Conservation (phyloP, 2,888 invertebrate species). For the Zaprionus bogoriensis region DNA sequence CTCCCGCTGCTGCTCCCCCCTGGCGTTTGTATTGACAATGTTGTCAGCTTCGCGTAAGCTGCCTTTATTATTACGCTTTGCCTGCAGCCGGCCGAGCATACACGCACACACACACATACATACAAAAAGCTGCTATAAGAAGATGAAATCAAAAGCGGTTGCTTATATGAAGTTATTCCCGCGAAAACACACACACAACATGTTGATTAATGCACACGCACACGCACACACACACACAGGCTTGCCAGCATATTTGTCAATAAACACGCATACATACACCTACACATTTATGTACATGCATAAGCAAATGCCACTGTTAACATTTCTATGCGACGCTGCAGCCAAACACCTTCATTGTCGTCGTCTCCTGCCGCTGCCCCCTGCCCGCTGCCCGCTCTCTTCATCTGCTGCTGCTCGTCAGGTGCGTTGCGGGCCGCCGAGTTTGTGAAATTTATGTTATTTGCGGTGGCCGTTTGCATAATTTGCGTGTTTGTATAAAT, state of each 20-base stretch:
- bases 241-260: slow-evolving; percentile 37
- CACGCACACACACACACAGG: slow-evolving; percentile 14
- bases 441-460: slow-evolving; percentile 75
- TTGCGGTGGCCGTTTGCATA: slow-evolving; percentile 75
- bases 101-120: neutral
- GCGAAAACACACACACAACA: slow-evolving; percentile 40
- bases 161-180: slow-evolving; percentile 66
- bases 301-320: slow-evolving; percentile 52
- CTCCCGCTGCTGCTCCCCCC: neutral
- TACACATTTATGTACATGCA: neutral
- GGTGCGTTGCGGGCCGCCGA: slow-evolving; percentile 72
- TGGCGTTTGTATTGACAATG: slow-evolving; percentile 67
- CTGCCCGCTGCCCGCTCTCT: neutral
- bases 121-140: slow-evolving; percentile 35
- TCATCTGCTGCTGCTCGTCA: slow-evolving; percentile 35
- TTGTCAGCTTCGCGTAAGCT: slow-evolving; percentile 72
- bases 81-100: slow-evolving; percentile 6
- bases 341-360: slow-evolving; percentile 65
- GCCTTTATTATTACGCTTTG: slow-evolving; percentile 65
- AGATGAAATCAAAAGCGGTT: slow-evolving; percentile 70
- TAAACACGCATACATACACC: slow-evolving; percentile 3
- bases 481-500: slow-evolving; percentile 74
- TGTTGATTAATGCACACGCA: slow-evolving; percentile 50
- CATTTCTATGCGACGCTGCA: slow-evolving; percentile 64
- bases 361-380: slow-evolving; percentile 3